Base-by-base conservation (phyloP, 2,113 vertebrate genomes). In the Hyla sarda region DNA sequence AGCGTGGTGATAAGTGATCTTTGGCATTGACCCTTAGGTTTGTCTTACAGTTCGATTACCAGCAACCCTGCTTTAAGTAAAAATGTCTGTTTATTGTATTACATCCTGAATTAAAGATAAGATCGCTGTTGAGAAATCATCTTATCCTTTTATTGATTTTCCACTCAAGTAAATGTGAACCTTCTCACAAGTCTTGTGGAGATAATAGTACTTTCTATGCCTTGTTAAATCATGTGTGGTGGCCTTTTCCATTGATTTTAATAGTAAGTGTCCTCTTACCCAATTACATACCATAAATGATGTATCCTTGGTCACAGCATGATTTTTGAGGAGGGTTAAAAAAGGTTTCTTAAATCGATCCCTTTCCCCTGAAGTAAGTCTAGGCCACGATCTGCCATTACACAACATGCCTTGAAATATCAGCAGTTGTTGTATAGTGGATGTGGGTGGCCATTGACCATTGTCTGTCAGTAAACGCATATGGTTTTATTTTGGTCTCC, bases 181-280 rank as follows among this genome's bases (percentile, higher is more conserved):
- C 77, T 62, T 80, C 54, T 25, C 37, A 58, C 14, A 14, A 80
- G 56, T 80, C 77, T 41, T 58, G 77, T 41, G 16, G 77, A 41
- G 77, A 80, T 80, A 80, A 80, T 79, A 14, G 50, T 77, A 77
- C 48, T 52, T 32, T 30, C 21, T 37, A 37, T 80, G 34, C 56
- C 37, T 62, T 80, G 77, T 25, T 60, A 80, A 79, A 80, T 80
- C 54, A 56, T 62, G 14, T 80, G 77, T 45, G 34, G 54, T 80
- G 77, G 56, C 77, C 77, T 80, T 60, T 62, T 80, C 34, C 34
- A 80, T 80, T 62, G 77, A 80, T 80, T 80, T 62, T 54, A 80
- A 79, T 79, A 79, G 76, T 16, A 79, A 80, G 77, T 62, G 77
- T 62, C 32, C 60, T 80, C 77, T 60, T 25, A 45, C 21, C 34